These are phyloP conservation scores for Ceratina australensis DNA, from an alignment of 1,140 invertebrate genomes.

Conservation along the genomic window DNA sequence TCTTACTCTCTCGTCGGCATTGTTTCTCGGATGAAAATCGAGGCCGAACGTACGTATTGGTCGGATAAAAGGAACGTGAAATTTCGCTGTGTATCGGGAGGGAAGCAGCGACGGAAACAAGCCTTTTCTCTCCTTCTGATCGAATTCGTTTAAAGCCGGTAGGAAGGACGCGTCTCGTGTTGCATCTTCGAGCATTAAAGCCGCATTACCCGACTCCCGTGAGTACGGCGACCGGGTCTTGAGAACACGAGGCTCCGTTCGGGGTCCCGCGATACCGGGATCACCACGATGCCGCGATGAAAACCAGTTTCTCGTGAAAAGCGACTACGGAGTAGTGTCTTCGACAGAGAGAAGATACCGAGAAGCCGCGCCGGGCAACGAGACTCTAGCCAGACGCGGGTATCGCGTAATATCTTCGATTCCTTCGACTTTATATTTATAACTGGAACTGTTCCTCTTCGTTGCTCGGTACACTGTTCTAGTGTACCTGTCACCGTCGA, in stretches of 20 bases:
- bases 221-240: constrained; percentile 36
- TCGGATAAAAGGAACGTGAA: not conserved
- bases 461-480: constrained; percentile 19
- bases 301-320: constrained; percentile 53
- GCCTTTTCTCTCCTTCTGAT: constrained; percentile 3
- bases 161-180: constrained; percentile 43
- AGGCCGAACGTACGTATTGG: not conserved
- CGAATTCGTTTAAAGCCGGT: constrained; percentile 31
- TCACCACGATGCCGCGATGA: constrained; percentile 38
- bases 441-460: not conserved
- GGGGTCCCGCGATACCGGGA: constrained; percentile 36
- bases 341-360: not conserved
- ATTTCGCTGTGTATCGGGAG: not conserved
- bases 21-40: not conserved
- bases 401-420: constrained; percentile 25
- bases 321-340: constrained; percentile 27
- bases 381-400: constrained; percentile 32
- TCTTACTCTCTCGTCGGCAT: constrained; percentile 18
- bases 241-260: constrained; percentile 33
- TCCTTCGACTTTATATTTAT: constrained; percentile 55
- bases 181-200: constrained; percentile 44
- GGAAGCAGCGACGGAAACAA: not conserved
- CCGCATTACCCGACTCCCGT: constrained; percentile 48
- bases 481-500: not conserved
- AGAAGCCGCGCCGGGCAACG: constrained; percentile 14